Conservation (phyloP, 2,888 invertebrate genomes). For the Mongoloraphidia duomilia region DNA sequence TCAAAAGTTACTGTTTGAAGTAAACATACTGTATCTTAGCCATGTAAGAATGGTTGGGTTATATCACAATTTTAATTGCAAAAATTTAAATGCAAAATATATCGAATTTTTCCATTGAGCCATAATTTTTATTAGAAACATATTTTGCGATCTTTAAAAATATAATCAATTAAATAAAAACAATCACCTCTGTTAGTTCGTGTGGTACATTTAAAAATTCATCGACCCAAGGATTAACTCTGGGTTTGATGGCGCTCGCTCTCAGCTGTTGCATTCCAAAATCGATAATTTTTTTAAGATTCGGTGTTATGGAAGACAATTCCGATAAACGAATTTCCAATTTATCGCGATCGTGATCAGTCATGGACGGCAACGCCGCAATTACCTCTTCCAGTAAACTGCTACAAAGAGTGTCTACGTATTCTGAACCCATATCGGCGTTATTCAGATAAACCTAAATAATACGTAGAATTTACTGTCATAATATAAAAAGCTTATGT, state of each 20-base stretch:
- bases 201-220: constrained; percentile 63
- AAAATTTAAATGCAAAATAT: too few relatives aligned
- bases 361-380: constrained; percentile 44
- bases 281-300: constrained; percentile 51
- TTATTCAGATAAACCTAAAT: constrained; percentile 72
- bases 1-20: too few relatives aligned
- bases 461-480: constrained; percentile 2
- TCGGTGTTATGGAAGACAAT: constrained; percentile 39
- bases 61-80: too few relatives aligned
- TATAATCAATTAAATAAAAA: neutral
- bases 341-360: constrained; percentile 49
- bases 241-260: constrained; percentile 67
- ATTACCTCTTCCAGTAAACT: constrained; percentile 59
- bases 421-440: constrained; percentile 81
- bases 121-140: neutral
- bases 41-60: too few relatives aligned
- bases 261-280: constrained; percentile 69
- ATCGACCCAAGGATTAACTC: constrained; percentile 73
- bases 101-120: neutral
- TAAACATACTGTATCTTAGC: too few relatives aligned
- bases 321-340: constrained; percentile 56
- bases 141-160: neutral
- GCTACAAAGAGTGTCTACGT: constrained; percentile 70
- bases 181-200: constrained; percentile 57
- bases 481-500: constrained; percentile 4